Evolutionary conservation across 2,888 invertebrate species (phyloP), one percentile per base, ranked within the genome.

Genomic region (Trissoscelio sp.): DNA sequence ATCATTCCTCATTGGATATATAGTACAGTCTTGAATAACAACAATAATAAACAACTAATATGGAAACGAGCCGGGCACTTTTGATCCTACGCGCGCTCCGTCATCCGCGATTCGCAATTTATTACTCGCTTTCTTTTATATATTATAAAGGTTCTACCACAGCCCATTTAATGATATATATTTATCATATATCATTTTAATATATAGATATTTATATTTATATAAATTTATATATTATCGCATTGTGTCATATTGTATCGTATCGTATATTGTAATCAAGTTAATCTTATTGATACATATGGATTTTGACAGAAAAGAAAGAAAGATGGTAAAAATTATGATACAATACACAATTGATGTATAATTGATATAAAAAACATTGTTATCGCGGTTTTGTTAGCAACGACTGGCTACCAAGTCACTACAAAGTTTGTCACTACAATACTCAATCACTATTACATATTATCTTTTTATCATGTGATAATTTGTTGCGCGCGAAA

Each of bases 81-180:
- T 34, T 7, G 22, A 14, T 51, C 11, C 3, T 5, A 31, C 46
- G 22, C 31, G 14, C 39, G 39, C 37, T 18, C 39, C 53, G 22
- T 34, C 24, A 53, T 22, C 37, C 60, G 44, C 24, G n/a, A n/a
- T n/a, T n/a, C n/a, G n/a, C n/a, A n/a, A n/a, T n/a, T n/a, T n/a
- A n/a, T n/a, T n/a, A n/a, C n/a, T 28, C 28, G 28, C 4, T 16
- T 39, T 14, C 55, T 58, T 58, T 58, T n/a, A n/a, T 58, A 70
- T 18, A 57, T 51, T 88, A 89, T 87, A 88, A 89, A 88, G 87
- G 85, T 89, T 88, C 88, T 90, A 89, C 89, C 90, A 90, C 90
- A 90, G 90, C 90, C 90, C 88, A 89, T 90, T 89, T 88, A 90
- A 89, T 87, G 88, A 89, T 89, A 87, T 87, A 88, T 87, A 86